Percentiles rank a stretch among this genome's conserved stretches.
phyloP scores from a whole-genome alignment of 2,888 invertebrate genomes.

The Pandemis corylana region DNA sequence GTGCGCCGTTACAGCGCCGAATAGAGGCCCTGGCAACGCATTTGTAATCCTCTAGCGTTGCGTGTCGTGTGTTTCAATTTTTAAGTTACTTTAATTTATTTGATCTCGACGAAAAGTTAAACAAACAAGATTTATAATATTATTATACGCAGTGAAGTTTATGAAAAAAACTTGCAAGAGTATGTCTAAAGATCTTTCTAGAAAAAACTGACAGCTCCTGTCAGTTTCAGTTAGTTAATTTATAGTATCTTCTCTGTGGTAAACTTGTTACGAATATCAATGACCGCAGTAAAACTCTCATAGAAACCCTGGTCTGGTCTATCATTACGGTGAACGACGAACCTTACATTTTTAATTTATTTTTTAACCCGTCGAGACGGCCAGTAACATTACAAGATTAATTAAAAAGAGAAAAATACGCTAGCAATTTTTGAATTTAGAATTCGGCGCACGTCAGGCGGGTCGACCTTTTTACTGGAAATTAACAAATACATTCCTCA shows the following conservation, averaged over 20 bases:
- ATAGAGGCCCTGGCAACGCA: too few relatives aligned
- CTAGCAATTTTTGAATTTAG: constrained; percentile 26
- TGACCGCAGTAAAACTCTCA: not conserved
- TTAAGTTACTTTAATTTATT: too few relatives aligned
- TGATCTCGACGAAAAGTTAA: too few relatives aligned
- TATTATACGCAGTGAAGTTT: too few relatives aligned
- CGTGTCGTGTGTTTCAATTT: too few relatives aligned
- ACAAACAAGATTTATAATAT: too few relatives aligned
- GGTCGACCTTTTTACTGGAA: constrained; percentile 26
- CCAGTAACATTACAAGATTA: not conserved
- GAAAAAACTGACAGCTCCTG: not conserved
- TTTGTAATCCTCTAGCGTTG: too few relatives aligned
- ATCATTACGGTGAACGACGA: not conserved
- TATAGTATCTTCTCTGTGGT: not conserved
- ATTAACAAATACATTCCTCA: constrained; percentile 41
- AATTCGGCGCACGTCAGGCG: constrained; percentile 21
- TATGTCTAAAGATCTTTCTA: not conserved
- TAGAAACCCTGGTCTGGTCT: not conserved
- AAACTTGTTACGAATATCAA: not conserved
- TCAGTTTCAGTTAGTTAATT: not conserved
- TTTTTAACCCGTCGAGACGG: constrained; percentile 6
- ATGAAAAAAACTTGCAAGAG: too few relatives aligned
- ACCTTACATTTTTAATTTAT: constrained; percentile 7
- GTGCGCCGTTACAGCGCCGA: too few relatives aligned
- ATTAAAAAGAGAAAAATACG: constrained; percentile 15